Evolutionary conservation across 1,140 invertebrate genomes (phyloP).

Genomic region (Achroia grisella): DNA sequence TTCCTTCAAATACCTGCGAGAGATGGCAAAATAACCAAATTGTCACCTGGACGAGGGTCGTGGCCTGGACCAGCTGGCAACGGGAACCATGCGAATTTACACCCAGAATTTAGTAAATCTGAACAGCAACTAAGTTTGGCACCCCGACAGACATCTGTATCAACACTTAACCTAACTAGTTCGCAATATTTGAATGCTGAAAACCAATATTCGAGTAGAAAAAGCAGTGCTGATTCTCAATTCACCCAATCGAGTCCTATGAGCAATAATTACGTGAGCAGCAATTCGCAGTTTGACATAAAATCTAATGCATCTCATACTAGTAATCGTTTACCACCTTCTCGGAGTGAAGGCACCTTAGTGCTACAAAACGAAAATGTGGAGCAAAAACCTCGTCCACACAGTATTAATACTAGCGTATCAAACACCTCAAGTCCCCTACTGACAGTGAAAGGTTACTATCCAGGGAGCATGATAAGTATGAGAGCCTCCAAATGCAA

Average conservation of each 20-base stretch:
- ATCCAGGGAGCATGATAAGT: conserved; percentile 76
- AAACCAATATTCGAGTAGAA: conserved; percentile 71
- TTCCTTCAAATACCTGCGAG: conserved; percentile 82
- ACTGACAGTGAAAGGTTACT: conserved; percentile 76
- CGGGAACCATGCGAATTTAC: conserved; percentile 70
- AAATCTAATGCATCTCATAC: conserved; percentile 47
- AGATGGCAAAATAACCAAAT: conserved; percentile 84
- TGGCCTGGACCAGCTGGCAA: conserved; percentile 87
- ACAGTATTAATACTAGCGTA: conserved; percentile 69
- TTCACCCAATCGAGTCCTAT: conserved; percentile 65
- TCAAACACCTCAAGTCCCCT: conserved; percentile 80
- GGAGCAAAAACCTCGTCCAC: conserved; percentile 70
- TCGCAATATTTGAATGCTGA: conserved; percentile 72
- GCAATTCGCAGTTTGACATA: conserved; percentile 60
- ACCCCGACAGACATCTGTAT: conserved; percentile 64
- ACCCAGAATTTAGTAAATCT: conserved; percentile 86
- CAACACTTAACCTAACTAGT: conserved; percentile 63
- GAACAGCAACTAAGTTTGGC: conserved; percentile 83
- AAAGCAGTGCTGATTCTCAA: conserved; percentile 78
- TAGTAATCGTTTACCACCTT: conserved; percentile 77
- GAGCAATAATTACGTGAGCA: conserved; percentile 69
- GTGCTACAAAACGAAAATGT: conserved; percentile 74
- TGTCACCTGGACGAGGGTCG: conserved; percentile 83
- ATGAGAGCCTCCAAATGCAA: conserved; percentile 70
- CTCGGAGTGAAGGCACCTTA: conserved; percentile 84